Evolutionary conservation across 2,797 vertebrate species (phyloP).

Genomic region (Melanotaenia trifasciata): DNA sequence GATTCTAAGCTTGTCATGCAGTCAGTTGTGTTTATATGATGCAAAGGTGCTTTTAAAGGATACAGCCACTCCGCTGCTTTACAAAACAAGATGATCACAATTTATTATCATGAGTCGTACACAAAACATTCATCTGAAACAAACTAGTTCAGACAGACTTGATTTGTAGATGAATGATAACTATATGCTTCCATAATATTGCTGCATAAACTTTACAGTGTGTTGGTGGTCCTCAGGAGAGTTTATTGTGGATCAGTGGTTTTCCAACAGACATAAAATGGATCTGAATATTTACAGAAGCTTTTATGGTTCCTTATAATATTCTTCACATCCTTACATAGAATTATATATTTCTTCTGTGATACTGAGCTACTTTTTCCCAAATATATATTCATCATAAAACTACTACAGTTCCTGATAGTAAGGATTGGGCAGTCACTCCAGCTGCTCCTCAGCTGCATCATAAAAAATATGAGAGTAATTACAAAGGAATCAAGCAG

Average conservation of each 20-base stretch:
- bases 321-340: slow-evolving; percentile 19
- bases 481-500: slow-evolving; percentile 56
- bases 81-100: slow-evolving; percentile 75
- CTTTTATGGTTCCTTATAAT: neutral
- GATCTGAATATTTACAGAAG: slow-evolving; percentile 47
- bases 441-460: slow-evolving; percentile 40
- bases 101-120: slow-evolving; percentile 73
- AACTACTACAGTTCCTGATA: slow-evolving; percentile 32
- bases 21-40: neutral
- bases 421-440: slow-evolving; percentile 33
- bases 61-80: slow-evolving; percentile 73
- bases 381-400: slow-evolving; percentile 30
- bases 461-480: slow-evolving; percentile 59
- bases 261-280: slow-evolving; percentile 29
- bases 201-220: slow-evolving; percentile 30
- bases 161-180: slow-evolving; percentile 21
- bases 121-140: slow-evolving; percentile 68
- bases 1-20: neutral
- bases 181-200: slow-evolving; percentile 26
- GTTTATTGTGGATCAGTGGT: slow-evolving; percentile 25
- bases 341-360: slow-evolving; percentile 1
- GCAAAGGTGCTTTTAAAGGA: slow-evolving; percentile 11
- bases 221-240: slow-evolving; percentile 19
- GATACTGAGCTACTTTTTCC: neutral
- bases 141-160: slow-evolving; percentile 38